These are phyloP conservation scores for Coenobita brevimanus DNA, from an alignment of 1,140 invertebrate species.

Conservation along the genomic window DNA sequence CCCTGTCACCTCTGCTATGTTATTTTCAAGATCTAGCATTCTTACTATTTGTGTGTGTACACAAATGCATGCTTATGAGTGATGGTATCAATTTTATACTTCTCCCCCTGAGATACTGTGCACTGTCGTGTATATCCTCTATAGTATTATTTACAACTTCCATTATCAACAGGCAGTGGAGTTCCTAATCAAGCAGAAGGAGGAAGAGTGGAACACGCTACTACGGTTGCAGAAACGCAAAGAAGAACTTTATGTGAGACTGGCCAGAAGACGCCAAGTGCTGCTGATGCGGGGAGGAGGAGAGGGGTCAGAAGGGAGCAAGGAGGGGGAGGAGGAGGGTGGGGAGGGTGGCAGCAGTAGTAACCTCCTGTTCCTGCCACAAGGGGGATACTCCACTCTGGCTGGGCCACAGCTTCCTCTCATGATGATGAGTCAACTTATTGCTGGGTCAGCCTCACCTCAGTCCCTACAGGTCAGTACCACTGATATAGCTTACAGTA, in stretches of 20 bases:
- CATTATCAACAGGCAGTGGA: conserved; percentile 75
- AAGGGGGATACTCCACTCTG: conserved; percentile 49
- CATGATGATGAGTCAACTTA: conserved; percentile 68
- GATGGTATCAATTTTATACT: no score
- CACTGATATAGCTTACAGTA: no score
- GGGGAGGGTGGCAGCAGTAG: conserved; percentile 5
- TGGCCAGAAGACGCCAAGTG: conserved; percentile 53
- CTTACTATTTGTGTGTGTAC: no score
- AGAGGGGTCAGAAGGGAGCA: conserved; percentile 73
- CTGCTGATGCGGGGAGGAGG: conserved; percentile 73
- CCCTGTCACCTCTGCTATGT: no score
- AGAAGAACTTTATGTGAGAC: conserved; percentile 80
- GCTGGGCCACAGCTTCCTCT: conserved; percentile 55
- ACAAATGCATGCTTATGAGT: no score
- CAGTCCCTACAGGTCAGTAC: conserved; percentile 57
- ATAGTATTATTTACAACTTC: no score
- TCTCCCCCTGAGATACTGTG: no score
- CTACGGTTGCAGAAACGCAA: conserved; percentile 85
- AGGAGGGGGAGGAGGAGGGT: conserved; percentile 72
- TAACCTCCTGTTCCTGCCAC: conserved; percentile 51
- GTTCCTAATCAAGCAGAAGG: conserved; percentile 77
- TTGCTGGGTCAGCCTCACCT: conserved; percentile 33
- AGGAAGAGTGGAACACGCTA: conserved; percentile 88
- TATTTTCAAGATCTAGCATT: no score
- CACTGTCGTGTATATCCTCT: no score